phyloP scores from a whole-genome alignment of 2,888 invertebrate genomes.

The Eupsilia transversa region DNA sequence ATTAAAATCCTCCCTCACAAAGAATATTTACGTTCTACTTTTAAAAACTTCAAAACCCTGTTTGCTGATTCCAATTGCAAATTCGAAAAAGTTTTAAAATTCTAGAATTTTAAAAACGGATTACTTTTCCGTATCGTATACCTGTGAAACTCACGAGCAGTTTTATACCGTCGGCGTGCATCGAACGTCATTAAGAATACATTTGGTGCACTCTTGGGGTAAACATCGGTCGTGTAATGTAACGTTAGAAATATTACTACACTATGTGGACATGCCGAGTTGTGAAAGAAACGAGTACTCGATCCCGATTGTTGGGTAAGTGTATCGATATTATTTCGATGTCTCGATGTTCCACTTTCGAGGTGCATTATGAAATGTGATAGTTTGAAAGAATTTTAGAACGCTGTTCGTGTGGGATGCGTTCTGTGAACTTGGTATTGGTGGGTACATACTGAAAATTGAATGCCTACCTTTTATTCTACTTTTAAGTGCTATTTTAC shows the following conservation, averaged over 20 bases:
- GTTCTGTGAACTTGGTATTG: constrained; percentile 4
- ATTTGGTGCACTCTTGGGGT: constrained; percentile 62
- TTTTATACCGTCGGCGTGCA: constrained; percentile 53
- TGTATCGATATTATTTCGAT: constrained; percentile 64
- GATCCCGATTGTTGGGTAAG: constrained; percentile 57
- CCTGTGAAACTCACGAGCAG: constrained; percentile 44
- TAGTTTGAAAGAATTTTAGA: constrained; percentile 57
- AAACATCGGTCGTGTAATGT: constrained; percentile 48
- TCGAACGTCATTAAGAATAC: constrained; percentile 67
- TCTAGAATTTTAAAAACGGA: constrained; percentile 59
- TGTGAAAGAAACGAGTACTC: constrained; percentile 59
- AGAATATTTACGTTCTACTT: constrained; percentile 34
- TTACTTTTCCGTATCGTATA: constrained; percentile 56
- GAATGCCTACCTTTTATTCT: not conserved
- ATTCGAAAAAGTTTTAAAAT: constrained; percentile 51
- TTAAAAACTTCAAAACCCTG: constrained; percentile 37
- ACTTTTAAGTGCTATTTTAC: not conserved
- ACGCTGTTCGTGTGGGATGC: constrained; percentile 11
- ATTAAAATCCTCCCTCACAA: constrained; percentile 26
- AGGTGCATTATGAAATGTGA: constrained; percentile 61
- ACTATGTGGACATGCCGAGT: constrained; percentile 53
- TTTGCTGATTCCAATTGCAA: constrained; percentile 54
- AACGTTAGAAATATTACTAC: constrained; percentile 62
- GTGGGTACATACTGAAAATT: not conserved
- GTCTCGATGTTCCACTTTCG: constrained; percentile 61